Base-by-base conservation (phyloP, 1,140 invertebrate species). In the Bombus sylvicola region DNA sequence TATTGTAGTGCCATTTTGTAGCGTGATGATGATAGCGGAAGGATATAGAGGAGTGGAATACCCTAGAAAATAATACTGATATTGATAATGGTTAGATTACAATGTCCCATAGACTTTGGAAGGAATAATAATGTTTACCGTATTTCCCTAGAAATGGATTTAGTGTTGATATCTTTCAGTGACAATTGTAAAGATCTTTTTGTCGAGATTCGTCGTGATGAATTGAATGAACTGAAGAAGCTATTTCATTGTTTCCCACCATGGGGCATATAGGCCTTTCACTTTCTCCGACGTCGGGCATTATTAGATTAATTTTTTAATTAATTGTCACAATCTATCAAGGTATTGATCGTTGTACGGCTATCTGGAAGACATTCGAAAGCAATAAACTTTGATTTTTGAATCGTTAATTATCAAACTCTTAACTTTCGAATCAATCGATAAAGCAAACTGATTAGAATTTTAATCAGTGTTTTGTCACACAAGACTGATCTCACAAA, bases 401-500 rank as follows among this genome's bases (percentile, higher is more conserved):
- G 18, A 53, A n/a, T 4, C 2, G 34, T 57, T 76, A 39, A n/a
- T 59, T 4, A 28, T 13, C 3, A 31, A 57, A 34, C 8, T 59
- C 22, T 25, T 41, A 22, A 25, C 10, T 15, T 18, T 53, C 13
- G n/a, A 47, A 71, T 64, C 43, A 22, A 62, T 81, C 10, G 3
- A 39, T 28, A 37, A 64, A 6, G 18, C 22, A 39, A 62, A 31
- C n/a, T 73, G 47, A 37, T 72, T 62, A n/a, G n/a, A 73, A 5
- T 25, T 64, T 25, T 57, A 74, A 66, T 68, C 41, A 34, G 41
- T 34, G 31, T 34, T 41, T 6, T 15, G 43, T 34, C 57, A 34
- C 28, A 34, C n/a, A 85, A 81, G 84, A 85, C 84, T 85, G 84
- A 85, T 81, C 41, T 85, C 78, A 43, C 39, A 31, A 81, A 62